A percentile compares a stretch with the other conserved stretches of the same genome.
These are phyloP conservation scores for Ctenomys sociabilis DNA, from an alignment of 2,113 vertebrate genomes.

Conservation along the genomic window DNA sequence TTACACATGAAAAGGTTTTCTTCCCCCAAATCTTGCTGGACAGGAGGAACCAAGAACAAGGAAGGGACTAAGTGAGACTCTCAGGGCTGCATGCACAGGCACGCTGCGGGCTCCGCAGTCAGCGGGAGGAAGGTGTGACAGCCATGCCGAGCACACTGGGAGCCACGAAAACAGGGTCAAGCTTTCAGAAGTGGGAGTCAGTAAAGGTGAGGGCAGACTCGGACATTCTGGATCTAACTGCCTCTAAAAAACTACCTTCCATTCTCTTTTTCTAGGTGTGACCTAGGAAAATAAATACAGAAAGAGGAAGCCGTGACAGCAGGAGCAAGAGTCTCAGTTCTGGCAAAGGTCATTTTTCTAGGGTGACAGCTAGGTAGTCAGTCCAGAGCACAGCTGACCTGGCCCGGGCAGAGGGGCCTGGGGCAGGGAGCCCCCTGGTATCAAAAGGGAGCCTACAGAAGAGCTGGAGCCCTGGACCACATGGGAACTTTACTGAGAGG, in stretches of 20 bases:
- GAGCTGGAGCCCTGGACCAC: neutral
- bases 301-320: neutral
- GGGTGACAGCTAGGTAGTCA: neutral
- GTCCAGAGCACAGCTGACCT: neutral
- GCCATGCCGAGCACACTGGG: too few species aligned
- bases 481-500: neutral
- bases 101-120: neutral
- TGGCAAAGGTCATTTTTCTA: neutral
- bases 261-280: neutral
- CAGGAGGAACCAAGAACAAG: neutral
- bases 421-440: neutral
- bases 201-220: neutral
- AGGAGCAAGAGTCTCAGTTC: neutral
- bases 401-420: neutral
- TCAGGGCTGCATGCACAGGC: accelerated
- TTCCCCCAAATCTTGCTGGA: neutral
- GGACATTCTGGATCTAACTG: neutral
- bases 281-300: slow-evolving; percentile 24
- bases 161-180: accelerated
- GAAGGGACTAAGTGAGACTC: neutral
- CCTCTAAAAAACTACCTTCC: neutral
- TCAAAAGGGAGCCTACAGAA: neutral
- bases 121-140: neutral
- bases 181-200: neutral
- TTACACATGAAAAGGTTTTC: neutral